Evolutionary conservation across 2,888 invertebrate species (phyloP), one percentile per base, ranked within the genome.

Genomic region (Mesopsocus fuscifrons): DNA sequence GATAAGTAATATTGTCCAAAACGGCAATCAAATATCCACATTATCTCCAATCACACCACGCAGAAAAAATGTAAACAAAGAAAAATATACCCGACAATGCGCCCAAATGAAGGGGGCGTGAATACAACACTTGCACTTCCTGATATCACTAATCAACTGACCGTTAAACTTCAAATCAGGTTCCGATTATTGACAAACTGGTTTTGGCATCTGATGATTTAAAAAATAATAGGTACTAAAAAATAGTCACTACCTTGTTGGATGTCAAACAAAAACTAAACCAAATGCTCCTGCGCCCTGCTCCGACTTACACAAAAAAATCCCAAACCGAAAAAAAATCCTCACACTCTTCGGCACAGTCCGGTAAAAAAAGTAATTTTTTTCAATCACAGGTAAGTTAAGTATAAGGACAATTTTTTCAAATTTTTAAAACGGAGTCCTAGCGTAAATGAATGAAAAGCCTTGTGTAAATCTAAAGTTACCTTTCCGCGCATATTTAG

Each of bases 371-470:
- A 38, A 38, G 17, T 20, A 17, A 13, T 20, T 38, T 38, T 38
- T 38, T 20, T 38, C 20, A 38, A 38, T 18, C 11, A 13, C 20
- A 13, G 18, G 20, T 38, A 38, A 38, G 38, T 13, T 21, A 38
- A 38, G 20, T 20, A 38, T 38, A n/a, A 20, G 38, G 6, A 13
- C 5, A 5, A 18, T 38, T 38, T 38, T 38, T 38, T 38, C 38
- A 38, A 20, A 20, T 38, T 38, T 38, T 38, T 17, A 38, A 38
- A 20, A 21, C 21, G 21, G 21, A 38, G 38, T 38, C 38, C 38
- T 38, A 20, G 21, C 38, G 38, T 38, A 38, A 38, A 38, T 38
- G 38, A 38, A 38, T 38, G 38, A 38, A 38, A 18, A 20, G 17
- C 13, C 15, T 20, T n/a, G 21, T 20, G 15, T 38, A 38, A 38